Base-by-base conservation (phyloP, 2,888 invertebrate species). In the Plemyria rubiginata region DNA sequence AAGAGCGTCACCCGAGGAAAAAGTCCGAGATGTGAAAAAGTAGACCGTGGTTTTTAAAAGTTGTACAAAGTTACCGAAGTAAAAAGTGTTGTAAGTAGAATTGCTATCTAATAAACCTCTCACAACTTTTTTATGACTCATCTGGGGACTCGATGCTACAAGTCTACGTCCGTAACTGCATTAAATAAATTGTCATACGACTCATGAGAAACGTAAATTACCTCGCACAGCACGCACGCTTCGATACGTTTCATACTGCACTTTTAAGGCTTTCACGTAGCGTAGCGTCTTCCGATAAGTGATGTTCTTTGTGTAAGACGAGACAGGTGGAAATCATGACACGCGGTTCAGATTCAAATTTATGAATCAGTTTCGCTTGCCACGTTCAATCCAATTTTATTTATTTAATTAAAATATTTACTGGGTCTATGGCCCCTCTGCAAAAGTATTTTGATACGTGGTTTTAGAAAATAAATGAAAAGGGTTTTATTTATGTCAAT, bases 101-200 rank as follows among this genome's bases (percentile, higher is more conserved):
- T 76, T 74, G 74, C 78, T 83, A 83, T 80, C 80, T 79, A 81
- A 85, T 84, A 86, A 85, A 82, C 82, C 82, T 83, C 79, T 85
- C 77, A 79, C 40, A 59, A 53, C 40, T 60, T 87, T 82, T 78
- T 86, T 80, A 80, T 71, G 74, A 78, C 74, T 78, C 80, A 76
- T 80, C 66, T 71, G 78, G 76, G 79, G 77, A 67, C 61, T 74
- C 67, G 70, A 69, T 71, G 70, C 70, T 71, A 69, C 71, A 28
- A 28, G 57, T 63, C 66, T 69, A 46, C 22, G 58, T 48, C 68
- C 69, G 51, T 76, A 77, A 79, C 78, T 71, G 62, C 66, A 64
- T 50, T 58, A 55, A 67, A 67, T 70, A 62, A 70, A 69, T 66
- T 52, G 64, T 68, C 69, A 65, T 68, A 73, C 49, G 65, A 59